Evolutionary conservation across 2,797 vertebrate genomes (phyloP).

Genomic region (Euphonia xanthogaster): DNA sequence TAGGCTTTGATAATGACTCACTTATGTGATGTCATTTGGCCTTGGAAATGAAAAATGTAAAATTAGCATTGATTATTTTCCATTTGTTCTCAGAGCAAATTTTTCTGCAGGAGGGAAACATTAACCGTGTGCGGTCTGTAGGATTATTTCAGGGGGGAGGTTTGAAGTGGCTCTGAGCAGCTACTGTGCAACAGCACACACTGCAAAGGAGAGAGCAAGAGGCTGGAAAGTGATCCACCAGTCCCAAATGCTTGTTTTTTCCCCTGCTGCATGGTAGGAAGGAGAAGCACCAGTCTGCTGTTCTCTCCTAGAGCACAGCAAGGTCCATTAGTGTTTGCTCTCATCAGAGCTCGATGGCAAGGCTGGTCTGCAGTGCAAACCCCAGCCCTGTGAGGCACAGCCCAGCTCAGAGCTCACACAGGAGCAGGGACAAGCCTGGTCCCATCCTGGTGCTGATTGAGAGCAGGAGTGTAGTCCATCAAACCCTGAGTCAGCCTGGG

Average conservation of each 20-base stretch:
- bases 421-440: not conserved
- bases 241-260: not conserved
- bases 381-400: not conserved
- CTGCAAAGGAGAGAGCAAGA: not conserved
- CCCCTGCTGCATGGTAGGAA: not conserved
- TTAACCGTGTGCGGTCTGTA: not conserved
- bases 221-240: not conserved
- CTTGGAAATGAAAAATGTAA: conserved; percentile 66
- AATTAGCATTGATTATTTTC: conserved; percentile 63
- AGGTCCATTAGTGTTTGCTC: not conserved
- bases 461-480: not conserved
- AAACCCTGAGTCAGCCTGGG: not conserved
- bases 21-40: conserved; percentile 60
- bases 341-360: fast-evolving
- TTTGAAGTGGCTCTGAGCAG: not conserved
- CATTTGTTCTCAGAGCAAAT: conserved; percentile 25
- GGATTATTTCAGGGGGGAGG: not conserved
- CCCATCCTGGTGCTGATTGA: not conserved
- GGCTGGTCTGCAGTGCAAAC: not conserved
- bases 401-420: not conserved
- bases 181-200: not conserved
- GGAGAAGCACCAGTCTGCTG: not conserved
- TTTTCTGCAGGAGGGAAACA: conserved; percentile 8
- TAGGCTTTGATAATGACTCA: conserved; percentile 63
- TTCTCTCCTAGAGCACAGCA: not conserved